phyloP scores from a whole-genome alignment of 2,888 invertebrate species.

The Alviniconcha strummeri region DNA sequence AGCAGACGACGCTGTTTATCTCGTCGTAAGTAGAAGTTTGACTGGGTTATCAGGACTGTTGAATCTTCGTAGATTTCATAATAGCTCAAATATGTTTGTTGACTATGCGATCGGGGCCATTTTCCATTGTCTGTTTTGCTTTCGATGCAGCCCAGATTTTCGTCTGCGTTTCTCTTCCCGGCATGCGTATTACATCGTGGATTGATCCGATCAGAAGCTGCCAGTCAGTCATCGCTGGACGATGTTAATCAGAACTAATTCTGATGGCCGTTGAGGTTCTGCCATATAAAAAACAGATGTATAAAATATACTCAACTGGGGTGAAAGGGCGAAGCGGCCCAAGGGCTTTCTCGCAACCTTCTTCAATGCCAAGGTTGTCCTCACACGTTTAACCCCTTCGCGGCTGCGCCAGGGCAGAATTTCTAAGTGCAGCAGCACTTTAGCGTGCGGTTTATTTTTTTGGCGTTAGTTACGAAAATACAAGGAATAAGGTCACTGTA shows the following conservation, averaged over 20 bases:
- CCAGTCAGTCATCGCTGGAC: neutral
- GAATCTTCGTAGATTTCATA: neutral
- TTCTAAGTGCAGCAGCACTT: too few relatives aligned
- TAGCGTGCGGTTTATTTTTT: too few relatives aligned
- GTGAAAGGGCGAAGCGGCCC: conserved; percentile 23
- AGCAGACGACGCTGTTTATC: conserved; percentile 15
- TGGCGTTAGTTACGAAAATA: too few relatives aligned
- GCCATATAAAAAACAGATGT: neutral
- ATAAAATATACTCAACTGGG: neutral
- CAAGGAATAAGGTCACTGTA: too few relatives aligned
- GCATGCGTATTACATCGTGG: neutral
- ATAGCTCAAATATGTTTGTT: neutral
- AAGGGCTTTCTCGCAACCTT: conserved; percentile 37
- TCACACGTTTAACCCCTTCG: conserved; percentile 25
- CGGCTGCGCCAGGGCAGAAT: neutral
- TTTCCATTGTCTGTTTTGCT: conserved; percentile 6
- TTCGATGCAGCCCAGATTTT: neutral
- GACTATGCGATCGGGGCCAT: neutral
- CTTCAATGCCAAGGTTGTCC: conserved; percentile 36
- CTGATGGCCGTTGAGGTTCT: neutral
- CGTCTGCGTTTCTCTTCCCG: conserved; percentile 4
- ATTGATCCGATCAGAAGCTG: neutral
- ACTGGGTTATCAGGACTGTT: neutral
- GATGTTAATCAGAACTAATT: neutral
- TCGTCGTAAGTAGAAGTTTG: conserved; percentile 6